Conservation (phyloP, 1,140 invertebrate genomes). For the Acromyrmex echinatior region DNA sequence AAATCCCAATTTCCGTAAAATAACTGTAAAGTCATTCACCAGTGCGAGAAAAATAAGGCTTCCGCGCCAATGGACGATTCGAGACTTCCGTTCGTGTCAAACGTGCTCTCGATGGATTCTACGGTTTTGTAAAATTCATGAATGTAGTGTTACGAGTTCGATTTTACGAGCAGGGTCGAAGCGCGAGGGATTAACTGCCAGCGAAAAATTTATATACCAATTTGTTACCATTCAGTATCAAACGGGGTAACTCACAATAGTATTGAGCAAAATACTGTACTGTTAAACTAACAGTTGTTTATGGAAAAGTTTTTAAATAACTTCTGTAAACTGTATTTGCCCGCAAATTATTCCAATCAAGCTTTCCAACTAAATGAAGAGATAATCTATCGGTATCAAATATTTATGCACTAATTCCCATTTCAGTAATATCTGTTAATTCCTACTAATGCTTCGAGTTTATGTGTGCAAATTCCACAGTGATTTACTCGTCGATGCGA, state of each 20-base stretch:
- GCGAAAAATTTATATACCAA: conserved; percentile 19
- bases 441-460: conserved; percentile 25
- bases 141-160: conserved; percentile 8
- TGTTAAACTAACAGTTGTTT: background rate
- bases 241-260: background rate
- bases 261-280: background rate
- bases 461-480: background rate
- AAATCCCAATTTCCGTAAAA: conserved; percentile 66
- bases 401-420: conserved; percentile 20
- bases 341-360: background rate
- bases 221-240: background rate
- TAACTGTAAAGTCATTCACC: conserved; percentile 57
- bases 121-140: conserved; percentile 40
- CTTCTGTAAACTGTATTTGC: background rate
- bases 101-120: conserved; percentile 1
- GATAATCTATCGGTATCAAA: background rate
- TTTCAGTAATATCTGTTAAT: conserved; percentile 31
- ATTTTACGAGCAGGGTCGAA: background rate
- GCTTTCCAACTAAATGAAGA: background rate
- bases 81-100: conserved; percentile 36
- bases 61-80: conserved; percentile 24
- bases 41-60: conserved; percentile 18
- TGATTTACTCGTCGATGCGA: conserved; percentile 15
- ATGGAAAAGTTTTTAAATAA: background rate
- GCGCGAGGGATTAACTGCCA: background rate